A percentile compares a stretch with the other conserved stretches of the same genome.
Conservation (phyloP, 2,888 invertebrate genomes). For the Phyto melanocephala region DNA sequence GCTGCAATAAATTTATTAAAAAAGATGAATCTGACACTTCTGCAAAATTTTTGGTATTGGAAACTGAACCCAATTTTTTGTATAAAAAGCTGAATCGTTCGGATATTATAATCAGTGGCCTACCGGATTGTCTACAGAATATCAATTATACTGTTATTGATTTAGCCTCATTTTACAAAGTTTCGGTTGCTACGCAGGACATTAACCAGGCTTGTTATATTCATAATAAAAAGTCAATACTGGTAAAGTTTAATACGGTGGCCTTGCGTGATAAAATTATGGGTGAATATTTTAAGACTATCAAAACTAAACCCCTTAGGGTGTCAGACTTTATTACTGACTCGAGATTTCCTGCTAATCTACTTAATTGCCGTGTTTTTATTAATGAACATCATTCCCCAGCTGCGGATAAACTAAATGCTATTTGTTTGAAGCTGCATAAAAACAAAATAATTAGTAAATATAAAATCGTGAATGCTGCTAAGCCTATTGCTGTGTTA, state of each 20-base stretch:
- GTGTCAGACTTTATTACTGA: not conserved
- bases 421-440: not conserved
- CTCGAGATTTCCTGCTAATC: not conserved
- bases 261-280: no score
- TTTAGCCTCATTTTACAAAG: no score
- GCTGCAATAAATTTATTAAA: not conserved
- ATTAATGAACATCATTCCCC: constrained; percentile 4
- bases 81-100: no score
- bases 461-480: not conserved
- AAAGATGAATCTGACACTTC: not conserved
- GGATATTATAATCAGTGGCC: no score
- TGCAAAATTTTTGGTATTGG: not conserved
- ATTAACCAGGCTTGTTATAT: no score
- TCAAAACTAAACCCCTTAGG: not conserved
- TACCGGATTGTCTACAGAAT: no score
- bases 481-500: not conserved
- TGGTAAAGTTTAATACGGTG: no score
- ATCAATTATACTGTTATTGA: no score
- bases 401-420: not conserved
- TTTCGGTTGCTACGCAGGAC: no score
- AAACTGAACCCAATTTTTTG: no score
- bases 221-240: no score
- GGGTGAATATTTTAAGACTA: not conserved
- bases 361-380: not conserved
- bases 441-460: not conserved